Evolutionary conservation across 2,113 vertebrate genomes (phyloP).

Genomic region (Chiloscyllium plagiosum): DNA sequence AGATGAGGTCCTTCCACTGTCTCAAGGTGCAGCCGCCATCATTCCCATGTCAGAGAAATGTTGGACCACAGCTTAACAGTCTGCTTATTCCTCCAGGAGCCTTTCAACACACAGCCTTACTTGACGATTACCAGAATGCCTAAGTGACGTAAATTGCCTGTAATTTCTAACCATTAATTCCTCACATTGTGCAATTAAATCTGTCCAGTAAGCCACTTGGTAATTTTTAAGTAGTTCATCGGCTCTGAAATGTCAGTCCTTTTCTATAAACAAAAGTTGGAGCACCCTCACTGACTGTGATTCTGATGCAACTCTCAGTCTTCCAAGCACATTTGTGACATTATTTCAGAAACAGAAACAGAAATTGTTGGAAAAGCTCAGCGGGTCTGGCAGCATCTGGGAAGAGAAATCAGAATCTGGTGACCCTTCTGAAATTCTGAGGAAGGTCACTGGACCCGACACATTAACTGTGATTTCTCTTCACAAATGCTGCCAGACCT

Average conservation of each 20-base stretch:
- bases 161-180: not conserved
- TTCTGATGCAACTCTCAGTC: not conserved
- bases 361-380: too few relatives aligned
- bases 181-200: not conserved
- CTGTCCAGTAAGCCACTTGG: not conserved
- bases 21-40: not conserved
- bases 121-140: not conserved
- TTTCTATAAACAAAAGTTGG: not conserved
- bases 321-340: not conserved
- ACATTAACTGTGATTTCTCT: too few relatives aligned
- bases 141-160: not conserved
- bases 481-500: too few relatives aligned
- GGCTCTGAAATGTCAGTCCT: not conserved
- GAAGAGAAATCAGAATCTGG: too few relatives aligned
- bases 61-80: not conserved
- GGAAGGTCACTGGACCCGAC: too few relatives aligned
- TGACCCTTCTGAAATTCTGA: too few relatives aligned
- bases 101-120: not conserved
- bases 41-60: too few relatives aligned
- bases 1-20: not conserved
- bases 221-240: not conserved
- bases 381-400: too few relatives aligned
- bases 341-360: not conserved
- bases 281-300: not conserved
- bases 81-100: not conserved